Conservation (phyloP, 2,888 invertebrate genomes). For the Trichopria drosophilae region DNA sequence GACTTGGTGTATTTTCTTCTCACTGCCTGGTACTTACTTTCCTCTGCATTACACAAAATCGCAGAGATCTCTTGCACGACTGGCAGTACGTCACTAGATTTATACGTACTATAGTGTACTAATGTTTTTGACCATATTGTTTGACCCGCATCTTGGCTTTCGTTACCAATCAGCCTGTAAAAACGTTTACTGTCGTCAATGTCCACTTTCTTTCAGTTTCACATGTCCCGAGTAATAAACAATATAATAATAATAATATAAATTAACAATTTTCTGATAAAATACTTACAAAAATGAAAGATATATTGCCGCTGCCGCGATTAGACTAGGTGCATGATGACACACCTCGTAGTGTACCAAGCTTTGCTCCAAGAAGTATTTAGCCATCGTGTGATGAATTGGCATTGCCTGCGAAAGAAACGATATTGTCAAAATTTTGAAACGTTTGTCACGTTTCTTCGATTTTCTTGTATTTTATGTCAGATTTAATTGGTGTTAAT, state of each 20-base stretch:
- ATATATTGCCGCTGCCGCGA: conserved; percentile 81
- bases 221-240: conserved; percentile 7
- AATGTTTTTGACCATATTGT: conserved; percentile 75
- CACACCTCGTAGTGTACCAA: conserved; percentile 80
- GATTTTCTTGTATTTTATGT: no score
- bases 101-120: conserved; percentile 76
- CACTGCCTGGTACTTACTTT: conserved; percentile 72
- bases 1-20: conserved; percentile 67
- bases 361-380: conserved; percentile 87
- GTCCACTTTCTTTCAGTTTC: conserved; percentile 29
- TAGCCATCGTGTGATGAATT: conserved; percentile 77
- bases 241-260: background rate
- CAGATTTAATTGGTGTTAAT: no score
- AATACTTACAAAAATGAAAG: conserved; percentile 66
- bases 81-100: conserved; percentile 69
- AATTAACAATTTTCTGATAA: conserved; percentile 2
- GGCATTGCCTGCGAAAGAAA: conserved; percentile 64
- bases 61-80: conserved; percentile 71
- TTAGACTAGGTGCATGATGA: conserved; percentile 77
- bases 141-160: conserved; percentile 56
- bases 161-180: conserved; percentile 47
- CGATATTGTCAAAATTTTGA: no score
- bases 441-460: no score
- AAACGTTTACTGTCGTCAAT: conserved; percentile 1
- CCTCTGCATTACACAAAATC: conserved; percentile 70